phyloP scores from a whole-genome alignment of 2,113 vertebrate genomes.

The Proteles cristata region DNA sequence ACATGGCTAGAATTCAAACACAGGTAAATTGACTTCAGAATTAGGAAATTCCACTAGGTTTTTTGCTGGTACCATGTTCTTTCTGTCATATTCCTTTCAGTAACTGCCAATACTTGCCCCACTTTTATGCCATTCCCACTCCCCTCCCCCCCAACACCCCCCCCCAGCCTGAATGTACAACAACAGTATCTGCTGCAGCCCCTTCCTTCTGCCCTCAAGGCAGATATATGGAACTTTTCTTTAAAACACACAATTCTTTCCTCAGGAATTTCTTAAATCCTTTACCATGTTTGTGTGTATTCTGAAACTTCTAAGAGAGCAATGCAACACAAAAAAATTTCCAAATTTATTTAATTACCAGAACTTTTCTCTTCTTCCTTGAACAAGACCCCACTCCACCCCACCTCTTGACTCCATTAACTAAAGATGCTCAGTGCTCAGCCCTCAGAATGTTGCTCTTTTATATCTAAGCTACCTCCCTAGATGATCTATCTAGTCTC shows the following conservation, averaged over 20 bases:
- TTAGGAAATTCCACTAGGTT: neutral
- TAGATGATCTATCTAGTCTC: neutral
- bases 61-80: neutral
- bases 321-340: neutral
- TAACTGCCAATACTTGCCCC: neutral
- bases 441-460: neutral
- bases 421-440: neutral
- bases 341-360: neutral
- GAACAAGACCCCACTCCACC: neutral
- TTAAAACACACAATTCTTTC: neutral
- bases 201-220: neutral
- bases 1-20: neutral
- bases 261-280: neutral
- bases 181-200: neutral
- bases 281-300: neutral
- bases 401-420: neutral
- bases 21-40: neutral
- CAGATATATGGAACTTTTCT: neutral
- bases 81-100: neutral
- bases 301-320: slow-evolving; percentile 1
- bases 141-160: too few species aligned
- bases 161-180: neutral
- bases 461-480: neutral
- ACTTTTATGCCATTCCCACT: neutral
- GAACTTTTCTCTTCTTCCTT: neutral